Percentiles rank a stretch among this genome's conserved stretches.
Conservation (phyloP, 2,797 vertebrate species). For the Enteromius anoplus region DNA sequence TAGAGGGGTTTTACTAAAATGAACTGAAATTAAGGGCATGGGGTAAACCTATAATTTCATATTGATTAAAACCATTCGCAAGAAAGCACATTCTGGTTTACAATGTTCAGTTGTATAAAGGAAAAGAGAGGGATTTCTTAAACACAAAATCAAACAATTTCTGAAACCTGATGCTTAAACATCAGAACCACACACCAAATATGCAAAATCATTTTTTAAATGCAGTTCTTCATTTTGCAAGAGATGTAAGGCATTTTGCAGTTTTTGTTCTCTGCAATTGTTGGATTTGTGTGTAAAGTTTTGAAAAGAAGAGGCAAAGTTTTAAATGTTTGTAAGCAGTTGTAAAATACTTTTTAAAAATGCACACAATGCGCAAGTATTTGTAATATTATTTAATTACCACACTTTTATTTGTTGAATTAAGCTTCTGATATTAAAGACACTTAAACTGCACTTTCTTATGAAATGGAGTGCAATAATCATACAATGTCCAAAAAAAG, state of each 20-base stretch:
- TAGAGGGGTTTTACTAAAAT: background rate
- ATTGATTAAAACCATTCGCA: slow-evolving; percentile 3
- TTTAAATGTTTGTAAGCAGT: no score
- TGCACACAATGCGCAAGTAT: background rate
- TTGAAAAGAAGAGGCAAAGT: no score
- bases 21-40: background rate
- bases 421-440: background rate
- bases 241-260: no score
- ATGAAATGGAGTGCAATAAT: background rate
- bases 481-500: background rate
- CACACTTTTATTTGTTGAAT: background rate
- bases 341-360: background rate
- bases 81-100: background rate
- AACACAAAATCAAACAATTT: no score
- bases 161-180: no score
- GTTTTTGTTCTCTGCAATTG: no score
- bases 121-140: background rate
- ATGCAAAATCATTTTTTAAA: no score
- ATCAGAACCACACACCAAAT: no score
- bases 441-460: background rate
- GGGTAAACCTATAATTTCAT: slow-evolving; percentile 1
- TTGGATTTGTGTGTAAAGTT: no score
- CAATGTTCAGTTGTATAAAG: background rate
- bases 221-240: no score
- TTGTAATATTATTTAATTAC: background rate